Base-by-base conservation (phyloP, 2,888 invertebrate species). In the Cephalotes varians region DNA sequence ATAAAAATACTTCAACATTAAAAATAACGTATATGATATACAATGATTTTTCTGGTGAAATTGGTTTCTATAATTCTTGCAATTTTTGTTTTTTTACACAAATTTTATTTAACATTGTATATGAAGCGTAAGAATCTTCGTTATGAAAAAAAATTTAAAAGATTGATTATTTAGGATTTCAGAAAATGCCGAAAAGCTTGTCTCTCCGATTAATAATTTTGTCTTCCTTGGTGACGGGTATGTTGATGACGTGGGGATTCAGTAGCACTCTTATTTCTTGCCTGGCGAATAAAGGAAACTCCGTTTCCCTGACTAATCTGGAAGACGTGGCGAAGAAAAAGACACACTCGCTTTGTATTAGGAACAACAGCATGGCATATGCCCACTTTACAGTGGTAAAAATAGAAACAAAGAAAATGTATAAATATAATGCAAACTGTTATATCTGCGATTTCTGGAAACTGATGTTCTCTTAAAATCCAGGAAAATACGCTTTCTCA, bases 281-380 rank as follows among this genome's bases (percentile, higher is more conserved):
- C 87, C 89, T 95, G 76, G 94, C 95, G 2, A 93, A 93, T 74
- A 92, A 92, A 49, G 92, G 94, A 51, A 90, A 92, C 34, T 88
- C 91, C 49, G 89, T 95, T 72, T 95, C 95, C 6, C 91, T 95
- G 72, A 87, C 88, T 67, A 92, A 92, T 62, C 88, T 95, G n/a
- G 85, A 94, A 0, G 95, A 95, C n/a, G 90, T 95, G 15, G 87
- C 88, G 21, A 79, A 86, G 10, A 91, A 92, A 71, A 90, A 91
- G 67, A 93, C 92, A 7, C 93, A 95, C 84, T 93, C 94, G 1
- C 82, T 95, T 44, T 95, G 95, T 86, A 84, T 95, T n/a, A 92
- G 95, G 77, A 94, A 92, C 51, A 91, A 93, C 56, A 95, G 94
- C 87, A 93, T 92, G 80, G 95, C 95, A 34, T 94, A 94, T 65